Conservation (phyloP, 2,888 invertebrate species). For the Lypha dubia region DNA sequence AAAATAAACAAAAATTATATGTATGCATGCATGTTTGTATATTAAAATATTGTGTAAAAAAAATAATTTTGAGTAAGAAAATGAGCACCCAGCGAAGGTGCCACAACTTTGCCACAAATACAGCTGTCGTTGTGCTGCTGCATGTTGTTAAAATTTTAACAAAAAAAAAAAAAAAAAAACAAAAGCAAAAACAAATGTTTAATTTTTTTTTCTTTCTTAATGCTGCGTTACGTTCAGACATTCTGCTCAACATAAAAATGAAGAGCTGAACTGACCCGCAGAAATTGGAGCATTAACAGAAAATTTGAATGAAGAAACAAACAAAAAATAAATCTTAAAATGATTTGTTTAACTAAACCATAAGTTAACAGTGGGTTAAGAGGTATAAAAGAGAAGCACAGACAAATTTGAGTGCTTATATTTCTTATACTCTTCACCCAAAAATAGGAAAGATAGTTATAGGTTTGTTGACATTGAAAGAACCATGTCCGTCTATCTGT, state of each 20-base stretch:
- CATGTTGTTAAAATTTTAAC: constrained; percentile 47
- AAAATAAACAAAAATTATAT: constrained; percentile 51
- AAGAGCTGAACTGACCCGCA: constrained; percentile 75
- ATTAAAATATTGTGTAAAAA: no score
- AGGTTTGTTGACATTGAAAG: no score
- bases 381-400: not conserved
- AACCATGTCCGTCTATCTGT: no score
- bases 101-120: constrained; percentile 70
- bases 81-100: constrained; percentile 69
- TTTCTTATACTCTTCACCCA: no score
- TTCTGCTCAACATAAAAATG: constrained; percentile 34
- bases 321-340: constrained; percentile 45
- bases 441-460: no score
- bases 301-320: constrained; percentile 37
- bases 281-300: constrained; percentile 79
- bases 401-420: not conserved
- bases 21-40: no score
- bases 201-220: no score
- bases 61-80: constrained; percentile 51
- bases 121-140: constrained; percentile 73
- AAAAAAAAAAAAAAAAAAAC: constrained; percentile 13
- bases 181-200: constrained; percentile 27
- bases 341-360: constrained; percentile 53
- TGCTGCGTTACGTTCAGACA: constrained; percentile 54
- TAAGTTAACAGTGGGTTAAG: constrained; percentile 25